Percentiles rank a stretch among this genome's conserved stretches.
Evolutionary conservation across 2,797 vertebrate genomes (phyloP).

Genomic region (Sus cebifrons): DNA sequence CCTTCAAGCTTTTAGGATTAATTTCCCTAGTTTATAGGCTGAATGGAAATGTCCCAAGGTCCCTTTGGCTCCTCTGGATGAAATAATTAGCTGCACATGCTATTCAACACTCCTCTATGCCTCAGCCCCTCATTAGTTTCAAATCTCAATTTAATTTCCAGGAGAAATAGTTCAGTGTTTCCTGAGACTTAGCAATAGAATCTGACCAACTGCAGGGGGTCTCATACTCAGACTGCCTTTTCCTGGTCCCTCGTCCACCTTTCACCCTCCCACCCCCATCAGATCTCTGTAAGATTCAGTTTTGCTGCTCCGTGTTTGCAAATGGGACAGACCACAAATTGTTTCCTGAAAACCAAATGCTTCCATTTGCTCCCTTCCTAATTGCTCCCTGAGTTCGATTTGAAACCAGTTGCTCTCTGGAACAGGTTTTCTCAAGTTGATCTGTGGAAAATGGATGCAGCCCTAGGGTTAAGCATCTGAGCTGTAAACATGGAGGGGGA

Average conservation of each 20-base stretch:
- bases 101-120: conserved; percentile 65
- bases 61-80: conserved; percentile 74
- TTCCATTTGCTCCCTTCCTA: neutral
- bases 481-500: neutral
- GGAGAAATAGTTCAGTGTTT: conserved; percentile 80
- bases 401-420: conserved; percentile 13
- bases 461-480: neutral
- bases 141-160: conserved; percentile 85
- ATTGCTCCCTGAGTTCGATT: fast-evolving
- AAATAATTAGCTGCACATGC: conserved; percentile 82
- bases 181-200: conserved; percentile 79
- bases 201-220: conserved; percentile 72
- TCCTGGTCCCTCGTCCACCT: conserved; percentile 29
- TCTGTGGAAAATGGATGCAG: neutral
- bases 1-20: conserved; percentile 62
- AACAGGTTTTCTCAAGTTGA: neutral
- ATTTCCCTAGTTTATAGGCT: conserved; percentile 50
- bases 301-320: neutral
- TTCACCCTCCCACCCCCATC: neutral
- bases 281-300: neutral
- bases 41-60: conserved; percentile 82
- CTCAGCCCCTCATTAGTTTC: conserved; percentile 79
- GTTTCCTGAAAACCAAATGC: conserved; percentile 42
- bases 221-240: conserved; percentile 51
- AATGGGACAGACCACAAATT: conserved; percentile 62